Evolutionary conservation across 2,888 invertebrate species (phyloP), one percentile per base, ranked within the genome.

Genomic region (Parthenolecanium corni): DNA sequence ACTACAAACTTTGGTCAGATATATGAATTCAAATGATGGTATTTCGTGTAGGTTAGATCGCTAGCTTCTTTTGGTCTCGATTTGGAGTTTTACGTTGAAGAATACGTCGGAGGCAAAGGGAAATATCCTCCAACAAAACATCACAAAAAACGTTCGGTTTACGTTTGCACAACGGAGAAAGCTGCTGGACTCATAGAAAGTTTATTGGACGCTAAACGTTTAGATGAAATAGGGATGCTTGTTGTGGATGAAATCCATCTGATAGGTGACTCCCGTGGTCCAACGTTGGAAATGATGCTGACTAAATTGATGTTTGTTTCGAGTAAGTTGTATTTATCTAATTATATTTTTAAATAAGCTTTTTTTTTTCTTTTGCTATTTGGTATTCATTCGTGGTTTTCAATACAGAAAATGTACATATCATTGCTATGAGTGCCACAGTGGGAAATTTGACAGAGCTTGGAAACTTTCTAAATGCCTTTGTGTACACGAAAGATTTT

Each of bases 381-480:
- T 20, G 21, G 18, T 52, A 52, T 2, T 2, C 18, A 14, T 24
- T 31, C 20, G 24, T 25, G 3, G 20, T 67, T 71, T 74, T 23
- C 69, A n/a, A n/a, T n/a, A n/a, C n/a, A 82, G 82, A 77, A 47
- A 75, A 76, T 63, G 84, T 89, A 65, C 94, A 94, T 73, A 84
- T 97, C 64, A 81, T 97, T 18, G 95, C 93, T 21, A 96, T 97
- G 94, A 94, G 93, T 74, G 97, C 97, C 0, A 97, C 97, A 0
- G 86, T 97, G 69, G 93, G 90, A 64, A 96, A 97, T 75, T 76
- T 95, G 61, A 73, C 80, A 0, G 90, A 95, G 71, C 71, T 98
- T 47, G 82, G 86, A 1, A 70, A 73, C 61, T 97, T 94, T 74
- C 76, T 98, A 1, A 79, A 83, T 61, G 87, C 94, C 0, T 85